Base-by-base conservation (phyloP, 2,113 vertebrate genomes). In the Misgurnus anguillicaudatus region DNA sequence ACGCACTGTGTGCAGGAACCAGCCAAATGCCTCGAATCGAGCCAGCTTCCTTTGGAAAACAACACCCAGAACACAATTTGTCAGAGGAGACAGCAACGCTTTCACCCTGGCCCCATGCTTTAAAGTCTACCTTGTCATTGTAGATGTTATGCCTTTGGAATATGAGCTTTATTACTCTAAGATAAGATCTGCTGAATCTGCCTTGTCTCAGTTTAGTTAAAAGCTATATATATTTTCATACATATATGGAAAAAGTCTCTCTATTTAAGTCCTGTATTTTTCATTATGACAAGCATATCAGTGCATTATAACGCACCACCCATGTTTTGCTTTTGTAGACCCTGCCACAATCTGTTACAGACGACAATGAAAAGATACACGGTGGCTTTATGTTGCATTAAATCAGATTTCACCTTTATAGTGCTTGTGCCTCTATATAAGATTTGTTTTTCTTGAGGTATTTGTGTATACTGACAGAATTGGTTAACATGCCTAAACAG, bases 31-130 rank as follows among this genome's bases (percentile, higher is more conserved):
- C 38, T 80, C 31, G 11, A 80, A 79, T 80, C 47, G 73, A 86
- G 85, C 89, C 88, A 87, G 86, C 83, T 93, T 93, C 90, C 91
- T 89, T 90, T 87, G 82, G 86, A 88, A 92, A 93, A 92, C 89
- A 92, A 83, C 86, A 83, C 66, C 53, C 75, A 5, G 75, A 82
- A 90, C 82, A 80, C 82, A 82, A 81, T 65, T 78, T 81, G 84
- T 77, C 31, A 82, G 65, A 82, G 71, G 81, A 78, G 73, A 85
- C 71, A 1, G 72, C 55, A 70, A 61, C 39, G 39, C 13, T 6
- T 51, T 47, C 60, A 41, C 71, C 74, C 38, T 16, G 53, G 17
- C 39, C 24, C 19, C 66, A 19, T 70, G 60, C 31, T 41, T 60
- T 41, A 74, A 55, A 38, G 72, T 14, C 48, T 38, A 10, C 36